Evolutionary conservation across 2,797 vertebrate genomes (phyloP).

Genomic region (Sebastiscus tertius): DNA sequence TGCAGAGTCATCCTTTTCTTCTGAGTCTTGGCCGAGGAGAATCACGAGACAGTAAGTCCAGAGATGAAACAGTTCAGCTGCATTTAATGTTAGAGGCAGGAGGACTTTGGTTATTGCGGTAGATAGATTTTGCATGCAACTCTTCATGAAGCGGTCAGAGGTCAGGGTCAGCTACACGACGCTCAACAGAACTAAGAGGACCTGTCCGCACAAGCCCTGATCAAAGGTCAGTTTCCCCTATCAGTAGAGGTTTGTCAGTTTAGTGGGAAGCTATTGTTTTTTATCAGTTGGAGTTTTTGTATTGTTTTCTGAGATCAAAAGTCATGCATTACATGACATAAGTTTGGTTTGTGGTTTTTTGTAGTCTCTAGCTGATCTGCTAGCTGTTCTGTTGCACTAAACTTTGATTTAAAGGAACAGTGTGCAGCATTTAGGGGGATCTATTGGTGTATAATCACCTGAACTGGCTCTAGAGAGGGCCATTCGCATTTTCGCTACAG

Average conservation of each 20-base stretch:
- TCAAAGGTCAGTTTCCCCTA: conserved; percentile 4
- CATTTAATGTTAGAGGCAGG: background rate
- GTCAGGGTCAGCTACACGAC: background rate
- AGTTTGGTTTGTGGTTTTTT: background rate
- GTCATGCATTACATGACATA: background rate
- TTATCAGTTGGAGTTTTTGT: background rate
- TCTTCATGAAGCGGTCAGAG: background rate
- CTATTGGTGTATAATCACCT: too few species aligned
- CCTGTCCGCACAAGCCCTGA: background rate
- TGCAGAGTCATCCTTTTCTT: conserved; percentile 55
- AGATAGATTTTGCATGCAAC: background rate
- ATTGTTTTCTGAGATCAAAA: background rate
- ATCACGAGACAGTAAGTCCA: conserved; percentile 66
- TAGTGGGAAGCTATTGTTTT: background rate
- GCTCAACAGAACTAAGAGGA: too few species aligned
- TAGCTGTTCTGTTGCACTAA: background rate
- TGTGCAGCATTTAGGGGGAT: too few species aligned
- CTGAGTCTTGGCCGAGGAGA: conserved; percentile 62
- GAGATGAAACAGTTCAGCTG: background rate
- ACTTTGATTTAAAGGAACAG: background rate
- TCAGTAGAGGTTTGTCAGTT: background rate
- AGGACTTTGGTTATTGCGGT: background rate
- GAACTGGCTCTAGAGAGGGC: too few species aligned
- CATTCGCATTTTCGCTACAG: accelerated
- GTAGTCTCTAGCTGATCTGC: background rate